phyloP scores from a whole-genome alignment of 2,888 invertebrate genomes.

The Incurvaria masculella region DNA sequence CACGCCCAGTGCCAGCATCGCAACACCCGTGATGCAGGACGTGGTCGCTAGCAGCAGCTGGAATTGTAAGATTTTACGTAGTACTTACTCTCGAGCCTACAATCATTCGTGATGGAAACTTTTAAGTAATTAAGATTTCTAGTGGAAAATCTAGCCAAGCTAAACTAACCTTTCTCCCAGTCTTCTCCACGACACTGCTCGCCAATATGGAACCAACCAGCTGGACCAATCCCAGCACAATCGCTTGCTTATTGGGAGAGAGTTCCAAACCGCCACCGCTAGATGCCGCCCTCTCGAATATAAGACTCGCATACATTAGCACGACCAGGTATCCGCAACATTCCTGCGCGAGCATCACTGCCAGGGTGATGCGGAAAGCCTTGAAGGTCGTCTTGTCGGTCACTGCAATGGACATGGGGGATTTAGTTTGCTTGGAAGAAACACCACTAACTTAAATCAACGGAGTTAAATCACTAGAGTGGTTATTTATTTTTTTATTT shows the following conservation, averaged over 20 bases:
- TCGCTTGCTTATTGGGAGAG: constrained; percentile 48
- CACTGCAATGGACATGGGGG: too few relatives aligned
- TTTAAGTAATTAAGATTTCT: too few relatives aligned
- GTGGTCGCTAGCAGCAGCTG: constrained; percentile 47
- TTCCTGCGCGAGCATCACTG: constrained; percentile 50
- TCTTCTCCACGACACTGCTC: constrained; percentile 46
- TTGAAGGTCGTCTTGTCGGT: constrained; percentile 46
- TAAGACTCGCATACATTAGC: constrained; percentile 49
- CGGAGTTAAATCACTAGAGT: too few relatives aligned
- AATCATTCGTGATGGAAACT: too few relatives aligned
- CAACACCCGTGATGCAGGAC: constrained; percentile 38
- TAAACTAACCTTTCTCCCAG: constrained; percentile 39
- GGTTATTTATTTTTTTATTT: too few relatives aligned
- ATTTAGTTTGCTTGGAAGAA: too few relatives aligned
- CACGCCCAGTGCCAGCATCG: constrained; percentile 40
- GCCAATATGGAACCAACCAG: constrained; percentile 43
- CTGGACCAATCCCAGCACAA: constrained; percentile 43
- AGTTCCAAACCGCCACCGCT: constrained; percentile 43
- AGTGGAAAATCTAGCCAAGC: too few relatives aligned
- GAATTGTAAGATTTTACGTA: too few relatives aligned
- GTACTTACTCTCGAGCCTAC: too few relatives aligned
- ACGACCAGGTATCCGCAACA: constrained; percentile 50
- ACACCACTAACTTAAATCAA: too few relatives aligned
- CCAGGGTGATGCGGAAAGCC: constrained; percentile 43
- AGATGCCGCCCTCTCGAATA: constrained; percentile 44